A percentile compares a stretch with the other conserved stretches of the same genome.
Evolutionary conservation across 53 echinoderm and acorn worm genomes (phyloP).

Genomic region (Paracentrotus lividus): DNA sequence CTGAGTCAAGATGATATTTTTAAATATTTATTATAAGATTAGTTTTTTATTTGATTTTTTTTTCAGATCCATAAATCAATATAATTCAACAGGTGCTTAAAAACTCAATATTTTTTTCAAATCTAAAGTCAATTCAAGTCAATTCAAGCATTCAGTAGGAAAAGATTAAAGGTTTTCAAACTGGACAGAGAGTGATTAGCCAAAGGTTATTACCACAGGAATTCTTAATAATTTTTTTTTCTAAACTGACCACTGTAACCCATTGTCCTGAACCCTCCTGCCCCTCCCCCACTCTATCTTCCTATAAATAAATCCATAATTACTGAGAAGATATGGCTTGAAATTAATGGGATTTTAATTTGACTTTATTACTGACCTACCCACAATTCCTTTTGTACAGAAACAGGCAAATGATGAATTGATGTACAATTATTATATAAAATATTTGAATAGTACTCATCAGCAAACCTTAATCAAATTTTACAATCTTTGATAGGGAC

Average conservation of each 20-base stretch:
- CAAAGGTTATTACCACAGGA: constrained; percentile 1
- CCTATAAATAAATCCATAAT: neutral
- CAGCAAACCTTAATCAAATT: neutral
- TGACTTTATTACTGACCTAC: neutral
- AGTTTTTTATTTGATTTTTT: too few species aligned
- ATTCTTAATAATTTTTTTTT: constrained; percentile 14
- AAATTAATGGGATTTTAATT: constrained; percentile 40
- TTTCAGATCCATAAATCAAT: too few species aligned
- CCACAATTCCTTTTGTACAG: neutral
- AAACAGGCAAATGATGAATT: constrained; percentile 32
- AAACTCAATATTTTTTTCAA: too few species aligned
- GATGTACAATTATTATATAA: constrained; percentile 9
- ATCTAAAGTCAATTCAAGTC: neutral
- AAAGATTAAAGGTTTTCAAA: neutral
- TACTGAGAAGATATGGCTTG: neutral
- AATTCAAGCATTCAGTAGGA: neutral
- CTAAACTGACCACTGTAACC: neutral
- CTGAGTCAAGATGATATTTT: too few species aligned
- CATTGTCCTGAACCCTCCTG: neutral
- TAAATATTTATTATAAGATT: too few species aligned
- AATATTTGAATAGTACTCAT: neutral
- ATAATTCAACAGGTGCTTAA: too few species aligned
- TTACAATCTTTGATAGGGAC: neutral
- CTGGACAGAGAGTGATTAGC: neutral
- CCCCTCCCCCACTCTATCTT: neutral